Percentiles rank a stretch among this genome's conserved stretches.
Conservation (phyloP, 2,113 vertebrate species). For the Dermatemys mawii region DNA sequence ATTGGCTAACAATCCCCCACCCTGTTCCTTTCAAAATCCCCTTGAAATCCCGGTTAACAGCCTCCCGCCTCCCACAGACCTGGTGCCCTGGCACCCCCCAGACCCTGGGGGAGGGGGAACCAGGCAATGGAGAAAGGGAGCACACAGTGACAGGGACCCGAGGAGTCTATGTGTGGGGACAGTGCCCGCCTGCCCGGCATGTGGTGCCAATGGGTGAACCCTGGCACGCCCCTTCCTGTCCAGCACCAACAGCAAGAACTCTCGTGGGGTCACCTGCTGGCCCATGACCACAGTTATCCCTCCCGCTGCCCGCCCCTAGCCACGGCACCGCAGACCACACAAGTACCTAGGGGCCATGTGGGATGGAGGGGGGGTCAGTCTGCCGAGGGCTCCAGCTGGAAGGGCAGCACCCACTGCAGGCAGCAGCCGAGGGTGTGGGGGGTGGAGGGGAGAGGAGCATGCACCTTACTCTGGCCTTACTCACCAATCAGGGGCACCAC, state of each 20-base stretch:
- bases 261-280: neutral
- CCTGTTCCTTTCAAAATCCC: conserved; percentile 68
- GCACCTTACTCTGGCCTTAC: conserved; percentile 6
- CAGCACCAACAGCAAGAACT: neutral
- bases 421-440: neutral
- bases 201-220: neutral
- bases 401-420: neutral
- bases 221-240: neutral
- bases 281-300: too few species aligned
- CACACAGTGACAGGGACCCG: neutral
- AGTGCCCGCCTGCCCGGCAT: neutral
- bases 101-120: neutral
- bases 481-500: conserved; percentile 98
- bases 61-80: conserved; percentile 3
- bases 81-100: conserved; percentile 30
- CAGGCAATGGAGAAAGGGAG: neutral
- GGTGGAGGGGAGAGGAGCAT: neutral
- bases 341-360: too few species aligned
- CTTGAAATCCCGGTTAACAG: conserved; percentile 74
- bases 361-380: too few species aligned
- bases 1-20: conserved; percentile 79
- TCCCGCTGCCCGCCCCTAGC: neutral
- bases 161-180: neutral
- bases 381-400: too few species aligned
- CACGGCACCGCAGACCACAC: neutral